Conservation (phyloP, 2,797 vertebrate genomes). For the Danio albolineatus region DNA sequence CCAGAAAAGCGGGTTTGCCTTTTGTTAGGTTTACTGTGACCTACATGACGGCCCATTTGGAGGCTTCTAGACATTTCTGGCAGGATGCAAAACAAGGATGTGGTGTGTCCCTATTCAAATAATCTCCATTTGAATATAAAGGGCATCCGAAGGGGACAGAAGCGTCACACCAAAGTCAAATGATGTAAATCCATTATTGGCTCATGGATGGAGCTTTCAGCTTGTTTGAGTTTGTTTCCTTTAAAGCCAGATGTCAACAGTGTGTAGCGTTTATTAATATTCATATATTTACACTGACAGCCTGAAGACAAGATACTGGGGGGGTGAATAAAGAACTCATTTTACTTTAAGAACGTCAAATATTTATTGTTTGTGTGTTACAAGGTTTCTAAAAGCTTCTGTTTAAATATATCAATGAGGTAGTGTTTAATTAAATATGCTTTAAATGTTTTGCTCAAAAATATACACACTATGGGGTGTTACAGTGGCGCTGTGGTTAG, state of each 20-base stretch:
- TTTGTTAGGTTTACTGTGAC: neutral
- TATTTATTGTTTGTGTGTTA: too few species aligned
- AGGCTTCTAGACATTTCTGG: slow-evolving; percentile 1
- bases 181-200: neutral
- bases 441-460: too few species aligned
- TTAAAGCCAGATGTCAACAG: neutral
- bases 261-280: neutral
- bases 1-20: neutral
- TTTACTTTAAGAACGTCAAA: too few species aligned
- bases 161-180: slow-evolving; percentile 47
- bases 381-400: too few species aligned
- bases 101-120: slow-evolving; percentile 52
- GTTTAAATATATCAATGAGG: too few species aligned
- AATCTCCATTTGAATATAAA: slow-evolving; percentile 16
- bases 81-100: slow-evolving; percentile 53
- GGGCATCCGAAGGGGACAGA: neutral
- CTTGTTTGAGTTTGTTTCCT: neutral
- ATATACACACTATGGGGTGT: too few species aligned
- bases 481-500: too few species aligned
- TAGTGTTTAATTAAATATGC: too few species aligned
- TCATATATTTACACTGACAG: neutral
- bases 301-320: neutral
- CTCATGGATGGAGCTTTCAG: neutral
- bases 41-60: slow-evolving; percentile 9
- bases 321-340: too few species aligned